Evolutionary conservation across 2,888 invertebrate genomes (phyloP).

Genomic region (Piscicola geometra): DNA sequence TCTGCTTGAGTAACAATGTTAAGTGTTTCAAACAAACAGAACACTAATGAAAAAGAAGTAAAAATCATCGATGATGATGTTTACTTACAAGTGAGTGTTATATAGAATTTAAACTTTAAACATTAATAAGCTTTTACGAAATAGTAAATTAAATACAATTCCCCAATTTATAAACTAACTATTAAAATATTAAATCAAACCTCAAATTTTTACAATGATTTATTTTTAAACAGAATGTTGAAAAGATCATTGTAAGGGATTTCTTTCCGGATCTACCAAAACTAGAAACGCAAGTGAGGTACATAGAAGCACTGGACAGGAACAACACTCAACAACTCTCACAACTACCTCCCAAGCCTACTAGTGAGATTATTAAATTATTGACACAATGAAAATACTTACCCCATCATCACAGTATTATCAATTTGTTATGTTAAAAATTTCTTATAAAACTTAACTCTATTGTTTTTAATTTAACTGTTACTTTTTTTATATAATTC

Average conservation of each 20-base stretch:
- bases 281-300: slow-evolving; percentile 83
- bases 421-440: too few relatives aligned
- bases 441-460: too few relatives aligned
- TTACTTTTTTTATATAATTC: neutral
- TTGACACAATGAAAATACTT: too few relatives aligned
- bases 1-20: too few relatives aligned
- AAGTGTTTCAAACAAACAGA: neutral
- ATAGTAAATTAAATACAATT: too few relatives aligned
- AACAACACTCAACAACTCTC: slow-evolving; percentile 82
- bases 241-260: slow-evolving; percentile 91
- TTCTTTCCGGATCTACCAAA: slow-evolving; percentile 93
- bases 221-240: slow-evolving; percentile 66
- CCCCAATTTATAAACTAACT: neutral
- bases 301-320: slow-evolving; percentile 80
- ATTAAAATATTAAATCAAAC: too few relatives aligned
- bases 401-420: too few relatives aligned
- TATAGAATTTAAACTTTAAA: neutral
- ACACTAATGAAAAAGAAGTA: neutral
- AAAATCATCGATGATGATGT: slow-evolving; percentile 3
- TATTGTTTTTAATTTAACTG: neutral
- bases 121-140: neutral
- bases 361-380: neutral
- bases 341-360: slow-evolving; percentile 61
- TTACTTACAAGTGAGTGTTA: neutral
- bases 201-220: neutral